Conservation (phyloP, 2,888 invertebrate genomes). For the Teinopalpus imperialis region DNA sequence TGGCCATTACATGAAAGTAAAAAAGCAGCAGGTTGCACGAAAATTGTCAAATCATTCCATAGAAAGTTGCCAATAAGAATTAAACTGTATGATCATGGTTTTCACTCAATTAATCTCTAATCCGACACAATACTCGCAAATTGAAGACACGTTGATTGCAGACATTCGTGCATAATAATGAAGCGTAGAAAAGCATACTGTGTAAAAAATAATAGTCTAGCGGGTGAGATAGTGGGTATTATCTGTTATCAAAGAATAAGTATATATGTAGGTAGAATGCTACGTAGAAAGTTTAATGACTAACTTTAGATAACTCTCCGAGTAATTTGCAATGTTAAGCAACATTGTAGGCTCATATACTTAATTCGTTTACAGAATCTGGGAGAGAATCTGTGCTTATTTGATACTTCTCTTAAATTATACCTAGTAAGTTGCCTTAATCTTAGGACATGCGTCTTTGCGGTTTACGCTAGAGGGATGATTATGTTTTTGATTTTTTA, state of each 20-base stretch:
- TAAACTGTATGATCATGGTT: slow-evolving; percentile 14
- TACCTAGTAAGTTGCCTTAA: too few species aligned
- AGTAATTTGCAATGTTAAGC: not conserved
- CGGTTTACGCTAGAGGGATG: too few species aligned
- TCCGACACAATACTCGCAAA: slow-evolving; percentile 8
- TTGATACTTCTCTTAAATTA: too few species aligned
- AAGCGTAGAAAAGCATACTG: slow-evolving; percentile 1
- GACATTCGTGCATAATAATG: slow-evolving; percentile 14
- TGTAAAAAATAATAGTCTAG: slow-evolving; percentile 8
- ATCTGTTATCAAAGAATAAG: slow-evolving; percentile 13
- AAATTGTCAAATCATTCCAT: slow-evolving; percentile 9
- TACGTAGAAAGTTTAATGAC: slow-evolving; percentile 13
- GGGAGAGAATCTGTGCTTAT: too few species aligned
- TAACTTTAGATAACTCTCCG: not conserved
- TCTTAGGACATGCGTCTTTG: too few species aligned
- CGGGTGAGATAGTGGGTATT: not conserved
- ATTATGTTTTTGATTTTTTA: too few species aligned
- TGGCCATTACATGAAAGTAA: not conserved
- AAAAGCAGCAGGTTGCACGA: not conserved
- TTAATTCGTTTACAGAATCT: too few species aligned
- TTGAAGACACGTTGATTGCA: slow-evolving; percentile 12
- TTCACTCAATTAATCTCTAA: slow-evolving; percentile 18
- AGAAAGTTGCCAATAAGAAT: slow-evolving; percentile 9
- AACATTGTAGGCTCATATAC: too few species aligned
- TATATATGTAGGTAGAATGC: slow-evolving; percentile 1